phyloP scores from a whole-genome alignment of 2,888 invertebrate species.

The Standfussiana lucernea region DNA sequence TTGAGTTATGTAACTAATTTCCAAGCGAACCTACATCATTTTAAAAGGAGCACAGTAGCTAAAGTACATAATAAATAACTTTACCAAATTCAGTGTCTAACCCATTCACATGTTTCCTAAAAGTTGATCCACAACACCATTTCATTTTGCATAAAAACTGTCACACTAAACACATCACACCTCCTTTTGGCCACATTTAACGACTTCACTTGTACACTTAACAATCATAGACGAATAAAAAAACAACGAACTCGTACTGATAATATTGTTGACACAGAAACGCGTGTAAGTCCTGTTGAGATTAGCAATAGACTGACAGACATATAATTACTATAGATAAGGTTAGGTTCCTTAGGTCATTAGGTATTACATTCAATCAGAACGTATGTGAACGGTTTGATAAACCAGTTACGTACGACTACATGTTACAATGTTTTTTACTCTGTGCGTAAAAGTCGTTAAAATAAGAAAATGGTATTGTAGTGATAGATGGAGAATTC shows the following conservation, averaged over 20 bases:
- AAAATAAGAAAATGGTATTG: background rate
- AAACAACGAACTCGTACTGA: conserved; percentile 12
- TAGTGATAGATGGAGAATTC: background rate
- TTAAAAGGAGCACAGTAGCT: background rate
- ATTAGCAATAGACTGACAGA: conserved; percentile 57
- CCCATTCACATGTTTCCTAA: conserved; percentile 34
- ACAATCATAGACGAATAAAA: conserved; percentile 11
- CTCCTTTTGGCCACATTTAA: conserved; percentile 21
- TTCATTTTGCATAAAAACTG: conserved; percentile 40
- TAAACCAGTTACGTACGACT: conserved; percentile 17
- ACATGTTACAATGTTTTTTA: background rate
- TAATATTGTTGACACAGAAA: conserved; percentile 38
- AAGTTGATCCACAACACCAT: conserved; percentile 49
- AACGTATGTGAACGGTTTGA: conserved; percentile 62
- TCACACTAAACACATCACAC: conserved; percentile 13
- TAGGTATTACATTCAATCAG: conserved; percentile 66
- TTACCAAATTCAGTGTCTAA: conserved; percentile 54
- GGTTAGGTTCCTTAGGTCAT: conserved; percentile 44
- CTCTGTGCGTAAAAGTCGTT: background rate
- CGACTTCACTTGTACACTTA: background rate
- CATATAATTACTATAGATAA: conserved; percentile 46
- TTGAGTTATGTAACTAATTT: background rate
- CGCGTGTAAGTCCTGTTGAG: conserved; percentile 50
- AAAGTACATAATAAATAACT: background rate
- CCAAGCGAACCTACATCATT: background rate